These are phyloP conservation scores for Stegodyphus mimosarum DNA, from an alignment of 1,140 invertebrate species.

Conservation along the genomic window DNA sequence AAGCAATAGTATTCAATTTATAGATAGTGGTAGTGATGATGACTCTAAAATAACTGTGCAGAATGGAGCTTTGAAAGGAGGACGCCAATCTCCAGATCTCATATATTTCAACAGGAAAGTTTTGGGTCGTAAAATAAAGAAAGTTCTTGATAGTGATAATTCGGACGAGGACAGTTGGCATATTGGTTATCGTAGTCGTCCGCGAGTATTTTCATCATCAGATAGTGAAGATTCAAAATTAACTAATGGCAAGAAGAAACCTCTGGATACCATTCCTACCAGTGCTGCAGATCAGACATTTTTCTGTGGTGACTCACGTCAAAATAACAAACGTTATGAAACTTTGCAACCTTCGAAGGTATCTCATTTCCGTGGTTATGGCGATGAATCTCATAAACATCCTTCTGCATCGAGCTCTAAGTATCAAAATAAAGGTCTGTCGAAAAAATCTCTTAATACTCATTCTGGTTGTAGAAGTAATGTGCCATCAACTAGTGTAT, in stretches of 20 bases:
- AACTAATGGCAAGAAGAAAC: background rate
- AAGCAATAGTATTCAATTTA: conserved; percentile 8
- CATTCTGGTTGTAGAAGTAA: too few species aligned
- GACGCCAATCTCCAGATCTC: conserved; percentile 26
- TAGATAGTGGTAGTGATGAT: conserved; percentile 52
- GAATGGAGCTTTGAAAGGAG: conserved; percentile 40
- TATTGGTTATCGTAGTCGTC: background rate
- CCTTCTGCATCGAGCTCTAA: too few species aligned
- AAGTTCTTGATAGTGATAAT: conserved; percentile 44
- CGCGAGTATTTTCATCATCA: conserved; percentile 39
- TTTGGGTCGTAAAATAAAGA: conserved; percentile 24
- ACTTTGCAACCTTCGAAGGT: background rate
- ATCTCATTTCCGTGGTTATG: background rate
- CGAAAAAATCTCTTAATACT: too few species aligned
- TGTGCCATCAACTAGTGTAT: too few species aligned
- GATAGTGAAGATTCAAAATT: conserved; percentile 45
- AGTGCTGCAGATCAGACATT: conserved; percentile 2
- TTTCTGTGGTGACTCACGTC: background rate
- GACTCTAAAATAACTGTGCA: conserved; percentile 16
- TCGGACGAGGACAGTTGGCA: background rate
- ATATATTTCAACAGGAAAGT: background rate
- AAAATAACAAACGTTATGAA: background rate
- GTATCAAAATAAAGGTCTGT: too few species aligned
- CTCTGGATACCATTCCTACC: background rate
- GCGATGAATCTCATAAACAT: background rate